Conservation (phyloP, 2,888 invertebrate genomes). For the Temnothorax unifasciatus region DNA sequence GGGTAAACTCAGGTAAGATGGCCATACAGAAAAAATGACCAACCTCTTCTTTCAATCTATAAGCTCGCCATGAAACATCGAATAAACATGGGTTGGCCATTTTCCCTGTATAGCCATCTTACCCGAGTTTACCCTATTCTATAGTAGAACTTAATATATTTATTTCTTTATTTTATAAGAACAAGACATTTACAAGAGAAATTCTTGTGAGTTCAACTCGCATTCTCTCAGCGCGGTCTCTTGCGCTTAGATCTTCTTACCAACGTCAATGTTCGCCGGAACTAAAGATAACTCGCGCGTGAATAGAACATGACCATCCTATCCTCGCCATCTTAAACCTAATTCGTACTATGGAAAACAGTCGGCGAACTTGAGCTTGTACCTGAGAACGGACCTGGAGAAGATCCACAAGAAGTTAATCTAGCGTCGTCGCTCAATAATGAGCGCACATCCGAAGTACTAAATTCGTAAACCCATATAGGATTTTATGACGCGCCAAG, state of each 20-base stretch:
- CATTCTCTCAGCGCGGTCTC: background rate
- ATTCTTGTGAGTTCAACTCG: background rate
- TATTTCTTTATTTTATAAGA: background rate
- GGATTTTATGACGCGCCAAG: constrained; percentile 62
- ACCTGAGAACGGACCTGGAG: constrained; percentile 37
- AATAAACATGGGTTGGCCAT: no score
- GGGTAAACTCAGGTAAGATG: no score
- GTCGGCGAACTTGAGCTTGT: constrained; percentile 40
- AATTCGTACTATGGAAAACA: constrained; percentile 40
- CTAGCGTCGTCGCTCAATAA: constrained; percentile 77
- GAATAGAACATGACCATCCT: constrained; percentile 35
- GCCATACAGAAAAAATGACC: no score
- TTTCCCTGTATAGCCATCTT: no score
- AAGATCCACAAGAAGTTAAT: constrained; percentile 72
- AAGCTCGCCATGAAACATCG: no score
- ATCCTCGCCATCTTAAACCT: constrained; percentile 42
- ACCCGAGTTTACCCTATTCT: no score
- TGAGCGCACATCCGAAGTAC: constrained; percentile 75
- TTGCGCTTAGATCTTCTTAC: background rate
- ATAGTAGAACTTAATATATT: no score
- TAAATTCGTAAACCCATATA: constrained; percentile 78
- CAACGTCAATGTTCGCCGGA: constrained; percentile 14
- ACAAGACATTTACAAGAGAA: background rate
- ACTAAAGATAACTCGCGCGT: constrained; percentile 37
- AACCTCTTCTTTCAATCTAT: no score